Evolutionary conservation across 2,888 invertebrate genomes (phyloP).

Genomic region (Zonitis immaculata): DNA sequence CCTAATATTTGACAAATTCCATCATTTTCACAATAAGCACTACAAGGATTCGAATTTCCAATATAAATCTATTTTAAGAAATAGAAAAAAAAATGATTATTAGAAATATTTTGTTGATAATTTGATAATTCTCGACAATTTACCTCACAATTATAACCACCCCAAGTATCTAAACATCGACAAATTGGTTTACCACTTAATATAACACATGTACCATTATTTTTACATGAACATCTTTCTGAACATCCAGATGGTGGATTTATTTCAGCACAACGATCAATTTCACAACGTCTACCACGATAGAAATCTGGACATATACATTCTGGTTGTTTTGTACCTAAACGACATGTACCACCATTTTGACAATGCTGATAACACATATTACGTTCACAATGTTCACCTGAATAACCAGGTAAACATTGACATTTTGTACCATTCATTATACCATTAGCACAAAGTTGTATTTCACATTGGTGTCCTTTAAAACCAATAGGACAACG

Average conservation of each 20-base stretch:
- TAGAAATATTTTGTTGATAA: too few relatives aligned
- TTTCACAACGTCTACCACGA: conserved; percentile 52
- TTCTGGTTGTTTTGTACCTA: conserved; percentile 43
- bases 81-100: too few relatives aligned
- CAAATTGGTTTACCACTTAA: conserved; percentile 54
- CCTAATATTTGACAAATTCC: conserved; percentile 57
- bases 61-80: conserved; percentile 52
- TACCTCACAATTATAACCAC: conserved; percentile 55
- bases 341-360: conserved; percentile 53
- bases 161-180: conserved; percentile 54
- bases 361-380: conserved; percentile 56
- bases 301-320: conserved; percentile 50
- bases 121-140: too few relatives aligned
- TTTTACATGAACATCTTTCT: conserved; percentile 29
- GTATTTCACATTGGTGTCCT: conserved; percentile 51
- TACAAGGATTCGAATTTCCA: conserved; percentile 58
- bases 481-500: conserved; percentile 54
- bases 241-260: conserved; percentile 33
- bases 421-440: conserved; percentile 39
- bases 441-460: conserved; percentile 38
- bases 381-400: conserved; percentile 58
- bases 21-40: conserved; percentile 53
- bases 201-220: conserved; percentile 45
- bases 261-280: conserved; percentile 50
- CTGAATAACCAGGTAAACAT: conserved; percentile 53